Conservation (phyloP, 37 sponge, comb jelly and placozoan genomes). For the Haliclona indistincta region DNA sequence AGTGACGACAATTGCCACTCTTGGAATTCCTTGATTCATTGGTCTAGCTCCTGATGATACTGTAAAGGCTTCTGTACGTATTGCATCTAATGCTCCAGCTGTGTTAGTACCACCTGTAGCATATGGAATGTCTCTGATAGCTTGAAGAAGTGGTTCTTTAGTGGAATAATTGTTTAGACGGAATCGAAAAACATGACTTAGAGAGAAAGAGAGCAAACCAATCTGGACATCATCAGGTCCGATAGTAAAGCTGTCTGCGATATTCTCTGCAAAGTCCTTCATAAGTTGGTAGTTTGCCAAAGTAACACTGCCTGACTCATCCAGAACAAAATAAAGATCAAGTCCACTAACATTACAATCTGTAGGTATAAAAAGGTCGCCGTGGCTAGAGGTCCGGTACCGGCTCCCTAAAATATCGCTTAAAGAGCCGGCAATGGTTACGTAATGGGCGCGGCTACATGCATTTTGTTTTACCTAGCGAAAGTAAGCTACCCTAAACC, state of each 20-base stretch:
- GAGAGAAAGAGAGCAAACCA: constrained; percentile 4
- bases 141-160: background rate
- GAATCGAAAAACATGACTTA: background rate
- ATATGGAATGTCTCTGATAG: constrained; percentile 3
- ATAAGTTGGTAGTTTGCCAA: constrained; percentile 4
- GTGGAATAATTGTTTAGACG: constrained; percentile 11
- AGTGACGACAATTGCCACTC: constrained; percentile 1
- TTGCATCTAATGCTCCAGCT: constrained; percentile 25
- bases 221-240: background rate
- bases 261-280: background rate
- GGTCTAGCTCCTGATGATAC: constrained; percentile 31
- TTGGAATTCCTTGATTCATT: background rate
- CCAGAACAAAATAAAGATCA: constrained; percentile 20
- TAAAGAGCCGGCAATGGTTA: no score
- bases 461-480: no score
- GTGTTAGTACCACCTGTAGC: constrained; percentile 49
- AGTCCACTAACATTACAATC: constrained; percentile 18
- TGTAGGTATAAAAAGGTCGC: background rate
- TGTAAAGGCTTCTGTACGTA: constrained; percentile 19
- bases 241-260: no score
- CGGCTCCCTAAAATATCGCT: no score
- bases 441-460: no score
- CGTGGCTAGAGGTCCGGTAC: no score
- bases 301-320: constrained; percentile 20
- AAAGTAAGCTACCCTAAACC: no score